Percentiles rank a stretch among this genome's conserved stretches.
Evolutionary conservation across 2,888 invertebrate species (phyloP).

Genomic region (Drosophila tanythrix): DNA sequence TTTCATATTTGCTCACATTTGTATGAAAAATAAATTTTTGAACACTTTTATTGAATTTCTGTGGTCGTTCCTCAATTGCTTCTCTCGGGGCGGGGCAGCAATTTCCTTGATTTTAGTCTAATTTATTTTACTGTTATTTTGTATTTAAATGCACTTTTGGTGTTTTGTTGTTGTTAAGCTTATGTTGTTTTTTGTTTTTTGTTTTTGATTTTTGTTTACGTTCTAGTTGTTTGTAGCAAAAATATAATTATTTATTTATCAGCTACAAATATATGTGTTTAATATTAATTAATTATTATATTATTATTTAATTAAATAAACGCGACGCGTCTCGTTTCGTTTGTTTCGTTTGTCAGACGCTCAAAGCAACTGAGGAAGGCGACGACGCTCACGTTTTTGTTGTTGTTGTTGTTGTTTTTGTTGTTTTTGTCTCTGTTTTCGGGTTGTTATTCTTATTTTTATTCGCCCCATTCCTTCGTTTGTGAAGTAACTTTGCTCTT

Average conservation of each 20-base stretch:
- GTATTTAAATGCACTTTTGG: conserved; percentile 74
- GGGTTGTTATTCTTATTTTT: conserved; percentile 35
- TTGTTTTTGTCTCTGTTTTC: conserved; percentile 48
- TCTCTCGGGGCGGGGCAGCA: conserved; percentile 29
- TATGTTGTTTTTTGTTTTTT: conserved; percentile 6
- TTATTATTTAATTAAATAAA: conserved; percentile 35
- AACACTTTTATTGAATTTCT: conserved; percentile 47
- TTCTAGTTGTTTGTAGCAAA: conserved; percentile 59
- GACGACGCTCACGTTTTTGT: conserved; percentile 20
- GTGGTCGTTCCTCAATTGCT: conserved; percentile 24
- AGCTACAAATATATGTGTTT: conserved; percentile 20
- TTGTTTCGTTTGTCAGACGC: conserved; percentile 64
- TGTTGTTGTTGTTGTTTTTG: conserved; percentile 16
- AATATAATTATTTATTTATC: conserved; percentile 56
- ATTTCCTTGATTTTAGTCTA: conserved; percentile 21
- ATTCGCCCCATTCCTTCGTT: conserved; percentile 25
- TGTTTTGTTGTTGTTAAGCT: conserved; percentile 41
- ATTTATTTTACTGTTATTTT: conserved; percentile 4
- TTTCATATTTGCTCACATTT: conserved; percentile 60
- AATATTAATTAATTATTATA: conserved; percentile 24
- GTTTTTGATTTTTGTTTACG: conserved; percentile 15
- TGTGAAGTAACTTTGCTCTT: conserved; percentile 67
- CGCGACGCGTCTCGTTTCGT: conserved; percentile 64
- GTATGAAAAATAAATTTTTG: conserved; percentile 37
- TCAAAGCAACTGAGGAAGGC: conserved; percentile 50